A percentile compares a stretch with the other conserved stretches of the same genome.
Conservation (phyloP, 2,888 invertebrate species). For the Noctuana brunneofusca region DNA sequence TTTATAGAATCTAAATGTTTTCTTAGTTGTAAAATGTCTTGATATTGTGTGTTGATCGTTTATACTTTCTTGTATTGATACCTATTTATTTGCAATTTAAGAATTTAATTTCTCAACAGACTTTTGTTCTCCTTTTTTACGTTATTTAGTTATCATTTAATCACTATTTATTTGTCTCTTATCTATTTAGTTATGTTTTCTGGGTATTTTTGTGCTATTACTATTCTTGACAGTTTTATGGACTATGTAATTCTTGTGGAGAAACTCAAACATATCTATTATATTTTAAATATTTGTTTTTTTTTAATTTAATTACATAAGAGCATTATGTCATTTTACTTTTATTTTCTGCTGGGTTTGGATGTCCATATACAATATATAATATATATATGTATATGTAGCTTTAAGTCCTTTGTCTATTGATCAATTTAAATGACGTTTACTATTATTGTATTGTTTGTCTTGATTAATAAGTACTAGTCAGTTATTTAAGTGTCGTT, state of each 20-base stretch:
- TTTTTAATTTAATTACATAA: too few species aligned
- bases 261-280: too few species aligned
- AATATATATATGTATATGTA: background rate
- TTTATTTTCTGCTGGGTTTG: background rate
- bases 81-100: background rate
- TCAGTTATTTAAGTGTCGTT: background rate
- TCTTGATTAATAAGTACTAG: background rate
- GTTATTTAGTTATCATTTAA: background rate
- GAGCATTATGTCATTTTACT: too few species aligned
- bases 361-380: too few species aligned
- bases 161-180: too few species aligned
- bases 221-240: too few species aligned
- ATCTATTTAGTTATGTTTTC: too few species aligned
- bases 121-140: background rate
- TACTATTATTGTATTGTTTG: background rate
- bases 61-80: background rate
- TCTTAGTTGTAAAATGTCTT: background rate
- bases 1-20: background rate
- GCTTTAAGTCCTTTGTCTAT: background rate
- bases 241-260: too few species aligned
- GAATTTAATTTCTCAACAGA: background rate
- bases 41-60: background rate
- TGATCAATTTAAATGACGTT: background rate
- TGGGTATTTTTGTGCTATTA: background rate
- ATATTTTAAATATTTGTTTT: too few species aligned